Base-by-base conservation (phyloP, 1,140 invertebrate species). In the Batillaria attramentaria region DNA sequence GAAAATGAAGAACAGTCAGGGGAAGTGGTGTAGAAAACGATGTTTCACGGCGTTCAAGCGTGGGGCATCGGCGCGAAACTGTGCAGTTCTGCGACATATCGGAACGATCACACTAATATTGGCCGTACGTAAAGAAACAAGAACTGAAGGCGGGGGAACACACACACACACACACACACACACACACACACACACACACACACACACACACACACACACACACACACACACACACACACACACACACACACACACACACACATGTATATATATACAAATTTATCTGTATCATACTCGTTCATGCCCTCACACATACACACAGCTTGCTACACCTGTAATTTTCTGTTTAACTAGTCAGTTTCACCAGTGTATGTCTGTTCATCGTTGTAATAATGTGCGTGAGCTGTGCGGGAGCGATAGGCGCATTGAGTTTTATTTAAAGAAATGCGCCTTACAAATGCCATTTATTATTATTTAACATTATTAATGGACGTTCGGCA, bases 21-120 rank as follows among this genome's bases (percentile, higher is more conserved):
- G 39, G 10, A 42, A 72, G 13, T 28, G 10, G 8, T 2, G 13
- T 2, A 41, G 43, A 41, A 37, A 41, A 72, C 37, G n/a, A 41
- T 20, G 69, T 20, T n/a, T 20, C n/a, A 42, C 5, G 8, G n/a
- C 10, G 69, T 31, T 37, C 33, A 41, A 72, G 69, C 41, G 69
- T 42, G 69, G 43, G 69, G 43, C 37, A 72, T 37, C 41, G 69
- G n/a, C n/a, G n/a, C n/a, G n/a, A n/a, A n/a, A n/a, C n/a, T n/a
- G n/a, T n/a, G n/a, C n/a, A n/a, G n/a, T n/a, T n/a, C n/a, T n/a
- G n/a, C n/a, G n/a, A n/a, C n/a, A n/a, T n/a, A n/a, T n/a, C n/a
- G n/a, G n/a, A n/a, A n/a, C n/a, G n/a, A n/a, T n/a, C n/a, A n/a
- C n/a, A n/a, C n/a, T n/a, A n/a, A n/a, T n/a, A n/a, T n/a, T n/a